Evolutionary conservation across 2,797 vertebrate genomes (phyloP).

Genomic region (Nannoperca australis): DNA sequence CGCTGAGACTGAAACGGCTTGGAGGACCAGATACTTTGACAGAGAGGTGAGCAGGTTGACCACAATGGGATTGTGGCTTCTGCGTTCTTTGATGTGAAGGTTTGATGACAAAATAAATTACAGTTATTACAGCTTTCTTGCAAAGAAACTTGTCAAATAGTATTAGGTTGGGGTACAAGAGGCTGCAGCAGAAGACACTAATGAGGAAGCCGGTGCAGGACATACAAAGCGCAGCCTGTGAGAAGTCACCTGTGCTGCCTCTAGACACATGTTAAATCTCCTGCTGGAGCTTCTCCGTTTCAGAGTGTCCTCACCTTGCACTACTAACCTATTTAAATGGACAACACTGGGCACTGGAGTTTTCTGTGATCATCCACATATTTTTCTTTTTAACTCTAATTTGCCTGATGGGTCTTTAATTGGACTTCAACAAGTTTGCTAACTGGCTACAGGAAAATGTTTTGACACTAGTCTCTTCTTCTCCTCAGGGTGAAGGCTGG

Average conservation of each 20-base stretch:
- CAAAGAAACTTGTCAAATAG: background rate
- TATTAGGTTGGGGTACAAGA: background rate
- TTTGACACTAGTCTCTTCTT: slow-evolving; percentile 5
- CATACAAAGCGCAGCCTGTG: background rate
- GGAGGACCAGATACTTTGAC: slow-evolving; percentile 94
- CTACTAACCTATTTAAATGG: background rate
- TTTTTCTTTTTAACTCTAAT: background rate
- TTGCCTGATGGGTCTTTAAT: background rate
- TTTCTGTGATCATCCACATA: background rate
- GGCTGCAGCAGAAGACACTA: background rate
- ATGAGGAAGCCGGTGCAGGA: background rate
- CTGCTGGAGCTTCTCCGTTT: slow-evolving; percentile 16
- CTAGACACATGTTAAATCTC: slow-evolving; percentile 18
- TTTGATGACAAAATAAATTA: background rate
- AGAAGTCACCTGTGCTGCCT: background rate
- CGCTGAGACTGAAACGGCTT: slow-evolving; percentile 89
- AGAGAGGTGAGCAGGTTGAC: slow-evolving; percentile 87
- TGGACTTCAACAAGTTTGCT: background rate
- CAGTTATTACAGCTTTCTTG: background rate
- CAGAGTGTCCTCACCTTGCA: slow-evolving; percentile 17
- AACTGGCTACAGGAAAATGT: background rate
- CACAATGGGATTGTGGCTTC: fast-evolving
- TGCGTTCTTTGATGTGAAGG: background rate
- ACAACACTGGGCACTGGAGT: background rate
- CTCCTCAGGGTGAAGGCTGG: slow-evolving; percentile 94